A percentile compares a stretch with the other conserved stretches of the same genome.
phyloP scores from a whole-genome alignment of 92 coral and sea anemone species.

The Pocillopora meandrina region DNA sequence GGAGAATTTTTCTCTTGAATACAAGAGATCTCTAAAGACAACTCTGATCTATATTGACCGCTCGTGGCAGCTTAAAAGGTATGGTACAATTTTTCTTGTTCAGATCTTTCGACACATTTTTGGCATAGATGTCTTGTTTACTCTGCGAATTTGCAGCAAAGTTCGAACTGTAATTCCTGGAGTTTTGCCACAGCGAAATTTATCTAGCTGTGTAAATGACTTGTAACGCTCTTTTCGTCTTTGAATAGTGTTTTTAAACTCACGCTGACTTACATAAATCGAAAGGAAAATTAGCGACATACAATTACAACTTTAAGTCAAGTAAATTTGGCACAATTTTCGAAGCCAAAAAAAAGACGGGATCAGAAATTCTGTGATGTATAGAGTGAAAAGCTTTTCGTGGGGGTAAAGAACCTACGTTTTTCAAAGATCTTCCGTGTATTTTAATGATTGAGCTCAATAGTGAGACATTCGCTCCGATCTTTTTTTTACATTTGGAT shows the following conservation, averaged over 20 bases:
- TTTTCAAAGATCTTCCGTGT: slow-evolving; percentile 25
- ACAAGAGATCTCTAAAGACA: slow-evolving; percentile 17
- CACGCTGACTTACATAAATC: slow-evolving; percentile 33
- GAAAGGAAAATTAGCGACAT: slow-evolving; percentile 4
- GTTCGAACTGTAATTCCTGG: neutral
- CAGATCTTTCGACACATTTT: neutral
- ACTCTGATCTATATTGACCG: slow-evolving; percentile 10
- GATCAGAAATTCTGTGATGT: neutral
- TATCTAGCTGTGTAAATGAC: slow-evolving; percentile 25
- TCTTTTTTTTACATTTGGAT: slow-evolving; percentile 5
- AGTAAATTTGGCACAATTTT: neutral
- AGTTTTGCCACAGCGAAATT: slow-evolving; percentile 3
- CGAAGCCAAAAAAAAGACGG: neutral
- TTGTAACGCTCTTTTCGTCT: slow-evolving; percentile 27
- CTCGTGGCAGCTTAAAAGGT: slow-evolving; percentile 1
- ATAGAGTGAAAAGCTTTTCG: neutral
- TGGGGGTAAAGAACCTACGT: neutral
- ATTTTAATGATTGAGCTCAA: neutral
- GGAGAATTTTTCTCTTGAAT: slow-evolving; percentile 12
- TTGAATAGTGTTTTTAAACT: slow-evolving; percentile 23
- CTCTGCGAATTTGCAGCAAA: neutral
- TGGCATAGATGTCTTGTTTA: neutral
- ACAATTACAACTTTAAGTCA: neutral
- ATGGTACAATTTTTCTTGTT: slow-evolving; percentile 15
- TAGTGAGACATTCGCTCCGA: neutral